Evolutionary conservation across 2,797 vertebrate genomes (phyloP).

Genomic region (Tragelaphus eurycerus): DNA sequence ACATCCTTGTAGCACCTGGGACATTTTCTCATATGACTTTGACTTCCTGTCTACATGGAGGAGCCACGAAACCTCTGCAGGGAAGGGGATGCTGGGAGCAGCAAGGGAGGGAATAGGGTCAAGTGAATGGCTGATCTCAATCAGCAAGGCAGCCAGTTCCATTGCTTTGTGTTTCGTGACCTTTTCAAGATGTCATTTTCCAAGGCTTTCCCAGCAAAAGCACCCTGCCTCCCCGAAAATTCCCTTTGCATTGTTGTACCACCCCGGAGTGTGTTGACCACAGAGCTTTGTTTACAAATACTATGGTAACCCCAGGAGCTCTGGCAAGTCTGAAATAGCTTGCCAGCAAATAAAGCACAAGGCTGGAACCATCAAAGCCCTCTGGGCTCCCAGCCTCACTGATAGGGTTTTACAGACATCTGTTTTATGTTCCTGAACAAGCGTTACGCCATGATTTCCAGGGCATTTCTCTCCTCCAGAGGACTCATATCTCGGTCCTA

Average conservation of each 20-base stretch:
- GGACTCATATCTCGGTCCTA: background rate
- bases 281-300: constrained; percentile 78
- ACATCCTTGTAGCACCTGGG: background rate
- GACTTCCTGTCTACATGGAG: background rate
- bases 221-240: constrained; percentile 2
- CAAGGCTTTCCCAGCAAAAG: constrained; percentile 31
- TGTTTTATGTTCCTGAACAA: constrained; percentile 42
- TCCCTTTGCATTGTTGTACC: constrained; percentile 40
- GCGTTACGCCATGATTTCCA: constrained; percentile 24
- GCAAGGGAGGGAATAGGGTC: background rate
- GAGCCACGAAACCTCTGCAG: background rate
- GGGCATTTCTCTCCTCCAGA: constrained; percentile 36
- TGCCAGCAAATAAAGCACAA: constrained; percentile 39
- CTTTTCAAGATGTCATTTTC: constrained; percentile 30
- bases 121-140: background rate
- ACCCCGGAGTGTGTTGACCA: constrained; percentile 45
- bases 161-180: background rate
- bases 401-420: constrained; percentile 27
- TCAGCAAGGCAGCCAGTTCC: background rate
- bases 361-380: background rate
- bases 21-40: background rate
- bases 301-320: constrained; percentile 71
- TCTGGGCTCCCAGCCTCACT: background rate
- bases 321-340: constrained; percentile 71
- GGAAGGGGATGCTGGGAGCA: background rate